Evolutionary conservation across 2,797 vertebrate genomes (phyloP).

Genomic region (Phaenicophaeus curvirostris): DNA sequence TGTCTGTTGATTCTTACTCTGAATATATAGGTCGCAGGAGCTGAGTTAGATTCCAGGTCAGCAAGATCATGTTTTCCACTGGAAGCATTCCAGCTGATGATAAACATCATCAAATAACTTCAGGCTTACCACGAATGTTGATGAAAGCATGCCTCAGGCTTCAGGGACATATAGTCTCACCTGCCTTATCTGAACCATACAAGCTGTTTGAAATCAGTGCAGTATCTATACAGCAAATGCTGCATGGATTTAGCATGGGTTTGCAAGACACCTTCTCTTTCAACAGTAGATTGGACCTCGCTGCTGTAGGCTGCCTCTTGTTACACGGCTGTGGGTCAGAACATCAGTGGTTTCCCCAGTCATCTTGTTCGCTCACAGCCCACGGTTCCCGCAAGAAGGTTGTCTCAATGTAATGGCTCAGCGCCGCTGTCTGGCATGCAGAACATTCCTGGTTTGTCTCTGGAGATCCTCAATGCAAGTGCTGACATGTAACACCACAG

Average conservation of each 20-base stretch:
- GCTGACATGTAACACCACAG: slow-evolving; percentile 72
- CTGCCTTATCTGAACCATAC: neutral
- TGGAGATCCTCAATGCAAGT: slow-evolving; percentile 60
- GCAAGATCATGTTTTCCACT: slow-evolving; percentile 53
- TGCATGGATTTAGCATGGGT: neutral
- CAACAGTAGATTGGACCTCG: rapidly evolving
- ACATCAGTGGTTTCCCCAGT: neutral
- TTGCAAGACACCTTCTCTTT: neutral
- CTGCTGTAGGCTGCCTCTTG: neutral
- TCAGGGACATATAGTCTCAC: neutral
- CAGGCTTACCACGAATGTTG: neutral
- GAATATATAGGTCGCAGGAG: slow-evolving; percentile 25
- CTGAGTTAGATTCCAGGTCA: slow-evolving; percentile 47
- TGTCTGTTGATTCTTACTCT: neutral
- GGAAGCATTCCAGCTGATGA: slow-evolving; percentile 42
- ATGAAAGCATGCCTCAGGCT: slow-evolving; percentile 26
- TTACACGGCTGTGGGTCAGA: neutral
- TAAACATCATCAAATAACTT: slow-evolving; percentile 48
- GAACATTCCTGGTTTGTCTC: slow-evolving; percentile 66
- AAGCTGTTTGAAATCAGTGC: neutral
- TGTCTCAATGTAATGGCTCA: slow-evolving; percentile 53
- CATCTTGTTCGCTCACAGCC: neutral
- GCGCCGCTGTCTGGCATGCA: slow-evolving; percentile 53
- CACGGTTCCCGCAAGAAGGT: slow-evolving; percentile 21
- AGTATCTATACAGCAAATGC: neutral